Evolutionary conservation across 1,140 invertebrate genomes (phyloP).

Genomic region (Agrilus planipennis): DNA sequence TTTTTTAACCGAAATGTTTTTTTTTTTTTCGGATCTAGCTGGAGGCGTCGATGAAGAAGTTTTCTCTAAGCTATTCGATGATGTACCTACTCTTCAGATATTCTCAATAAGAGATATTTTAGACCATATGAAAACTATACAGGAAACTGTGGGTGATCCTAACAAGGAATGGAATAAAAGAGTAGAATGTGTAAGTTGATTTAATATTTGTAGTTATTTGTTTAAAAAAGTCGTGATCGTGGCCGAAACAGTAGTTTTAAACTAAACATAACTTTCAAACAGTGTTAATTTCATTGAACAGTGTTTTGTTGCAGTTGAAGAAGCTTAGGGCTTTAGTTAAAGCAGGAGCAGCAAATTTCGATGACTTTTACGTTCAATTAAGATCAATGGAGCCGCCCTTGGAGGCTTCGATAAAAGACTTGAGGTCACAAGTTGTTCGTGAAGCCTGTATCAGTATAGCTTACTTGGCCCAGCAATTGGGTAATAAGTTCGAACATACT

Average conservation of each 20-base stretch:
- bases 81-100: constrained; percentile 68
- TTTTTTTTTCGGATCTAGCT: constrained; percentile 37
- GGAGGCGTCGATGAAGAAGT: constrained; percentile 81
- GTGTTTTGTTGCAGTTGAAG: constrained; percentile 66
- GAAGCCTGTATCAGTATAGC: constrained; percentile 93
- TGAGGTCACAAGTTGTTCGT: constrained; percentile 78
- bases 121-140: constrained; percentile 66
- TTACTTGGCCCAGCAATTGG: constrained; percentile 73
- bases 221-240: background rate
- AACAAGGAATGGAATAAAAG: constrained; percentile 88
- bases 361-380: constrained; percentile 72
- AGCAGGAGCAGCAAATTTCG: constrained; percentile 65
- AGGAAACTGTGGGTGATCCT: constrained; percentile 63
- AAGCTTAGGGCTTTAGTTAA: constrained; percentile 71
- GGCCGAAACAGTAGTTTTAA: too few species aligned
- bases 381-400: constrained; percentile 71
- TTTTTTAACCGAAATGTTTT: too few species aligned
- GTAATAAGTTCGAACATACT: constrained; percentile 75
- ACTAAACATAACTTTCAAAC: too few species aligned
- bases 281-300: too few species aligned
- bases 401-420: constrained; percentile 74
- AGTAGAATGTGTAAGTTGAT: constrained; percentile 62
- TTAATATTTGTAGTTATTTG: background rate
- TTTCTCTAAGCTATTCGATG: constrained; percentile 77
- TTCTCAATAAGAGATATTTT: constrained; percentile 77